Conservation (phyloP, 1,140 invertebrate species). For the Monochamus saltuarius region DNA sequence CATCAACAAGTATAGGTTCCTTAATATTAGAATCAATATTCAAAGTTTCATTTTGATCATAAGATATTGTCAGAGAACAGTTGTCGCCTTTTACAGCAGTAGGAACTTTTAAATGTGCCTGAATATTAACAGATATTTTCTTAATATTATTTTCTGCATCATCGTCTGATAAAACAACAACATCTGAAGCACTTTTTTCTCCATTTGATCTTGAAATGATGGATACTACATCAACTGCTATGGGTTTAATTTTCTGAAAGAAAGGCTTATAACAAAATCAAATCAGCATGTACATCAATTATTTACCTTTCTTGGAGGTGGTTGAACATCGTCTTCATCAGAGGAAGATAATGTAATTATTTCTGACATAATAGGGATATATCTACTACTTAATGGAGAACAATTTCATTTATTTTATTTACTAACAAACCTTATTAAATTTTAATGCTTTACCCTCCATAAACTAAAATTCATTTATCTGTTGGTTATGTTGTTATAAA, state of each 20-base stretch:
- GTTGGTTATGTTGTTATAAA: too few relatives aligned
- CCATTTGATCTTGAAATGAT: neutral
- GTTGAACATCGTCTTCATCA: neutral
- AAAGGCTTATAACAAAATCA: neutral
- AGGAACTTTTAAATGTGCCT: neutral
- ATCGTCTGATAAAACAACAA: neutral
- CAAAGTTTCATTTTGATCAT: neutral
- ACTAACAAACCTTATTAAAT: too few relatives aligned
- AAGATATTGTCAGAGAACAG: neutral
- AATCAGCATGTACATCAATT: neutral
- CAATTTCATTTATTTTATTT: too few relatives aligned
- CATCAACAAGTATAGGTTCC: neutral
- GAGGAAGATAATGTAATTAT: conserved; percentile 5
- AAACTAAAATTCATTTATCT: too few relatives aligned
- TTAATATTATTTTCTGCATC: neutral
- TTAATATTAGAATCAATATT: neutral
- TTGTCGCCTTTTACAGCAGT: neutral
- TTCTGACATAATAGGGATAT: conserved; percentile 14
- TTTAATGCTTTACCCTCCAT: too few relatives aligned
- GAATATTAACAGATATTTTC: conserved; percentile 8
- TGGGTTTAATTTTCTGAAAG: conserved; percentile 13
- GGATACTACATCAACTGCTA: neutral
- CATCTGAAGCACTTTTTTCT: neutral
- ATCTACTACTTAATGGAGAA: too few relatives aligned
- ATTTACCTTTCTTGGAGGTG: conserved; percentile 11